phyloP scores from a whole-genome alignment of 1,140 invertebrate species.

The Anastatus disparis region DNA sequence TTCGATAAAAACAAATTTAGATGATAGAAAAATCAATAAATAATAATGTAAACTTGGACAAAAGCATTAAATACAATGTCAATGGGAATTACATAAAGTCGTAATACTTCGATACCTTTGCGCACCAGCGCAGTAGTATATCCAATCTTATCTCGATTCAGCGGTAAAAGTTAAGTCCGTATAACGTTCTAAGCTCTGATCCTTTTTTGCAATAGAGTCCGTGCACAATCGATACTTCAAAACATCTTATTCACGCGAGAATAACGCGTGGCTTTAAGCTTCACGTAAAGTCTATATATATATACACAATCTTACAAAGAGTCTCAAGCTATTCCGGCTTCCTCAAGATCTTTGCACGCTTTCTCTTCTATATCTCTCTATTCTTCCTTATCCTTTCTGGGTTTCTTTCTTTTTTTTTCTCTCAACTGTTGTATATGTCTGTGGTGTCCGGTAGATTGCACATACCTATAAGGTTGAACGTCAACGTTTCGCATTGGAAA shows the following conservation, averaged over 20 bases:
- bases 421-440: not conserved
- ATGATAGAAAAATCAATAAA: too few relatives aligned
- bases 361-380: not conserved
- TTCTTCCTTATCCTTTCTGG: constrained; percentile 13
- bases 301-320: not conserved
- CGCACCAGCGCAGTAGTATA: too few relatives aligned
- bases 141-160: constrained; percentile 23
- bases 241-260: constrained; percentile 38
- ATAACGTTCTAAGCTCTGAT: not conserved
- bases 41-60: too few relatives aligned
- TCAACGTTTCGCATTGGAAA: constrained; percentile 7
- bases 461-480: not conserved
- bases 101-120: constrained; percentile 1
- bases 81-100: not conserved
- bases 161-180: not conserved
- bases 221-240: constrained; percentile 24
- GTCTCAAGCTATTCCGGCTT: constrained; percentile 35
- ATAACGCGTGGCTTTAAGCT: constrained; percentile 21
- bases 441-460: too few relatives aligned
- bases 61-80: too few relatives aligned
- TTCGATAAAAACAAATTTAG: too few relatives aligned
- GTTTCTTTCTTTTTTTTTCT: constrained; percentile 12
- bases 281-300: not conserved
- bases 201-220: not conserved
- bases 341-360: constrained; percentile 35